Base-by-base conservation (phyloP, 2,888 invertebrate species). In the Drosophila quinaria region DNA sequence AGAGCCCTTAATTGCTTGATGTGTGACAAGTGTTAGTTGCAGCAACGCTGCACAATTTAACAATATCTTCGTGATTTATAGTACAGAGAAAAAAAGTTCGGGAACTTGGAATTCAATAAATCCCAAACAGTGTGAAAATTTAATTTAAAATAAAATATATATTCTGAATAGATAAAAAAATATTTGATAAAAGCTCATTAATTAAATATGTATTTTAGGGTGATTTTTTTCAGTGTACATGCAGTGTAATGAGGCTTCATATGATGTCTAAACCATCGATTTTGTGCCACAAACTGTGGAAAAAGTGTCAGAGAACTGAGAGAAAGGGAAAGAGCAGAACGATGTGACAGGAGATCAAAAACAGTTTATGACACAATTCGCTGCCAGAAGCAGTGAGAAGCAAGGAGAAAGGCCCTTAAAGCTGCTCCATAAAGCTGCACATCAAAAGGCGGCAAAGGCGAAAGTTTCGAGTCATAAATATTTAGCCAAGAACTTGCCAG, bases 401-500 rank as follows among this genome's bases (percentile, higher is more conserved):
- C 8, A n/a, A 2, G 41, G 33, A 22, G 35, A 11, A 44, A 49
- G 71, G 33, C 74, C 70, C 63, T 81, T 78, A 78, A 78, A 73
- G 78, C 63, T 63, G 54, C 37, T 54, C 39, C 56, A 76, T 80
- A 84, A 74, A 68, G 69, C 22, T 19, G 37, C 61, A 46, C 61
- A 62, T 74, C 66, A 70, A 73, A 83, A 65, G 82, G 61, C 81
- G 70, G 63, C 73, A 67, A 73, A 65, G 83, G 84, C 67, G 52
- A 78, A 84, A 87, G 71, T 89, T 87, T 74, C 60, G 50, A 79
- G 74, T 70, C 86, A 89, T 84, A 84, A 89, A 89, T 84, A 84
- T 81, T 71, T 79, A 75, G 63, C 46, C 65, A 64, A 69, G 60
- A 87, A 81, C 81, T 87, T 84, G 63, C 46, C 50, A 59, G 77